phyloP scores from a whole-genome alignment of 2,797 vertebrate genomes.

The Denticeps clupeoides region DNA sequence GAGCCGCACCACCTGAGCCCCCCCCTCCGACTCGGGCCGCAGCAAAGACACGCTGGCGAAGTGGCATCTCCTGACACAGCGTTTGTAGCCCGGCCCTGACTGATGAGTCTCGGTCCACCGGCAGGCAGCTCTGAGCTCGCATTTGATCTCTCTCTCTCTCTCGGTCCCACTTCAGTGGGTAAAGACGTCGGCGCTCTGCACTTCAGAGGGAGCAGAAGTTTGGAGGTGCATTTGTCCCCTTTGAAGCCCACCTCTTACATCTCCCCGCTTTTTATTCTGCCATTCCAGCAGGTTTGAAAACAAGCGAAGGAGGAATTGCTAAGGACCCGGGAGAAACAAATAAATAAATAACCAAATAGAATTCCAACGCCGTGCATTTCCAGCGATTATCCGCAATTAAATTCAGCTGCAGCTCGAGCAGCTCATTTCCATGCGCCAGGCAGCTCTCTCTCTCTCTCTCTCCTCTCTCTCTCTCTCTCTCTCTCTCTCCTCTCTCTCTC shows the following conservation, averaged over 20 bases:
- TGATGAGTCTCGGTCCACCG: neutral
- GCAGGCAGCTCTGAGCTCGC: neutral
- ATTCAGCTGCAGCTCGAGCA: slow-evolving; percentile 14
- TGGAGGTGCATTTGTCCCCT: too few relatives aligned
- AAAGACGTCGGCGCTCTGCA: too few relatives aligned
- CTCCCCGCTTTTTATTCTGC: neutral
- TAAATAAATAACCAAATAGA: slow-evolving; percentile 15
- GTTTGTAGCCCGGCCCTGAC: neutral
- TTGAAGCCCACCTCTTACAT: neutral
- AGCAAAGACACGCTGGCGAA: neutral
- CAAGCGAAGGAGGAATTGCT: slow-evolving; percentile 6
- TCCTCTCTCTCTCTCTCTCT: neutral
- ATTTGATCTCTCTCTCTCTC: neutral
- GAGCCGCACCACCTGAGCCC: too few relatives aligned
- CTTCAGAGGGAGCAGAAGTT: neutral
- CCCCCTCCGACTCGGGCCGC: too few relatives aligned
- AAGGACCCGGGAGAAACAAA: slow-evolving; percentile 14
- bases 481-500: neutral
- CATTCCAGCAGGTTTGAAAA: slow-evolving; percentile 7
- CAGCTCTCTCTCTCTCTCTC: neutral
- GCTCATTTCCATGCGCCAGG: slow-evolving; percentile 18
- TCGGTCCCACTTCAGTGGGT: neutral
- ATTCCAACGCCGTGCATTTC: slow-evolving; percentile 19
- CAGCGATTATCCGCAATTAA: slow-evolving; percentile 20
- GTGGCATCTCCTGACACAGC: neutral